Percentiles rank a stretch among this genome's conserved stretches.
These are phyloP conservation scores for Scrobipalpa atriplicella DNA, from an alignment of 2,888 invertebrate species.

Conservation along the genomic window DNA sequence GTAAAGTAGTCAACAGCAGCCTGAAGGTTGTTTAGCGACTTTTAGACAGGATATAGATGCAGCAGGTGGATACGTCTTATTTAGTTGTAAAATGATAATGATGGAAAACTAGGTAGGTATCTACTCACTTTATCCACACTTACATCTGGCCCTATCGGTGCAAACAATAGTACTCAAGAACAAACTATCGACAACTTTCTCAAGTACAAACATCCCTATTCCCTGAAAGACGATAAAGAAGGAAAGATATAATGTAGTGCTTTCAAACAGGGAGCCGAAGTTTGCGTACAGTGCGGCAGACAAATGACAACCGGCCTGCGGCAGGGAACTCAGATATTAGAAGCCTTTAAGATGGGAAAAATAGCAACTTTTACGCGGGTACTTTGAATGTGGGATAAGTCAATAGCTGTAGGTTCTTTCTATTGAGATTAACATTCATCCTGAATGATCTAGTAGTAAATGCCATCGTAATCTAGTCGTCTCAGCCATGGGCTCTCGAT, in stretches of 20 bases:
- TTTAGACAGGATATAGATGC: too few species aligned
- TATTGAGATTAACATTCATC: too few species aligned
- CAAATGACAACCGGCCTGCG: slow-evolving; percentile 78
- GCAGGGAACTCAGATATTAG: slow-evolving; percentile 74
- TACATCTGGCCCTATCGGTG: slow-evolving; percentile 4
- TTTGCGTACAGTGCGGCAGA: slow-evolving; percentile 75
- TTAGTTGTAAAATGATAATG: too few species aligned
- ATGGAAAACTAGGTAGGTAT: too few species aligned
- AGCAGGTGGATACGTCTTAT: too few species aligned
- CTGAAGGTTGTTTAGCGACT: too few species aligned
- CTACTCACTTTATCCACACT: background rate
- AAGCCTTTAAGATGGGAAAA: slow-evolving; percentile 80
- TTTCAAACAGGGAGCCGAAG: slow-evolving; percentile 78
- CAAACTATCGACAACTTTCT: slow-evolving; percentile 33
- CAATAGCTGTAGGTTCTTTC: too few species aligned
- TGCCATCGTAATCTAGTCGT: too few species aligned
- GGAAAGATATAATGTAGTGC: slow-evolving; percentile 77
- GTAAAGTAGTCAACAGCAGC: too few species aligned
- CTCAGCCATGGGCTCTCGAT: too few species aligned
- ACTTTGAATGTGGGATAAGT: slow-evolving; percentile 25
- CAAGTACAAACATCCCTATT: slow-evolving; percentile 42
- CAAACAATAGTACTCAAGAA: background rate
- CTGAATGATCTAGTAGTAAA: too few species aligned
- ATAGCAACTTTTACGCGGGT: slow-evolving; percentile 73
- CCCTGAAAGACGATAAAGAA: slow-evolving; percentile 66